Conservation (phyloP, 2,797 vertebrate genomes). For the Tympanoctomys barrerae region DNA sequence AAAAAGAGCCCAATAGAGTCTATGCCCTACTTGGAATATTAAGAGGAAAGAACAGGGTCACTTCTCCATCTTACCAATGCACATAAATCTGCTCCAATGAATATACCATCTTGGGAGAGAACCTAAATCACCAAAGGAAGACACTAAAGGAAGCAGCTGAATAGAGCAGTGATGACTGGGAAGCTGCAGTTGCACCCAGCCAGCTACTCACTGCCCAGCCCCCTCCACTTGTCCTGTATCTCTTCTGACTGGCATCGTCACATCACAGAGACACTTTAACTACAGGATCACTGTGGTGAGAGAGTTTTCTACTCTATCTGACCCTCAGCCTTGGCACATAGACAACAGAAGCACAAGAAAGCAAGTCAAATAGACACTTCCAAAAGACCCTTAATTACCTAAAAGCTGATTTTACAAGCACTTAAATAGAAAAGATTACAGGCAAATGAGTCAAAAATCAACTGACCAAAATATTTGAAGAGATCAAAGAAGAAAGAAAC, state of each 20-base stretch:
- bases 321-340: background rate
- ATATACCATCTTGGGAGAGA: background rate
- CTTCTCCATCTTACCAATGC: background rate
- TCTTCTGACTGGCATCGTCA: background rate
- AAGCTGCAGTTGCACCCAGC: background rate
- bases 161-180: background rate
- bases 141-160: background rate
- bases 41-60: background rate
- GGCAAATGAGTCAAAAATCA: background rate
- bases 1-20: background rate
- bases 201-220: background rate
- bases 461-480: background rate
- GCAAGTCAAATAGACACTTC: background rate
- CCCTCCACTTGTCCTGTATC: background rate
- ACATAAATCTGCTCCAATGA: background rate
- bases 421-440: background rate
- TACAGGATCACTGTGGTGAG: background rate
- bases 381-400: background rate
- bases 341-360: background rate
- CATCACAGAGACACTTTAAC: background rate
- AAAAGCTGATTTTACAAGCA: background rate
- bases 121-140: background rate
- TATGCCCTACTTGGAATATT: background rate
- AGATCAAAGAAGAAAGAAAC: background rate
- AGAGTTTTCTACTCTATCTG: background rate